Evolutionary conservation across 2,113 vertebrate genomes (phyloP).

Genomic region (Stictonetta naevosa): DNA sequence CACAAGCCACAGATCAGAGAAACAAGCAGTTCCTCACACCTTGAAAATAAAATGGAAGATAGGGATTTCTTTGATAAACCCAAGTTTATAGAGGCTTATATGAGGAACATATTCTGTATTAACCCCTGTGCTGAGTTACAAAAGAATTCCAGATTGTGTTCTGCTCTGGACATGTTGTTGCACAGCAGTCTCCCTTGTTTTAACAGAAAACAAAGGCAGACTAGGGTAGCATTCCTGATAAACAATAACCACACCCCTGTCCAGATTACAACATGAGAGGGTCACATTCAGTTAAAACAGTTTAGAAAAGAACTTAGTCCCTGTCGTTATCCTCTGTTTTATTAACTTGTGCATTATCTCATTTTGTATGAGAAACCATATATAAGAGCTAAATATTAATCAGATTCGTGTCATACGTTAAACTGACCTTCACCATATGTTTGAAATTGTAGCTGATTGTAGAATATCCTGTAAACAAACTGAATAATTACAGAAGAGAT

Average conservation of each 20-base stretch:
- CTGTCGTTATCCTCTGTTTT: not conserved
- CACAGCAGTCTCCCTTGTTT: not conserved
- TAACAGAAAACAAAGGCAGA: not conserved
- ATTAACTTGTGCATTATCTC: not conserved
- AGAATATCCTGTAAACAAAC: not conserved
- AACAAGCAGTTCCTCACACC: not conserved
- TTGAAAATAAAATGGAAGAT: not conserved
- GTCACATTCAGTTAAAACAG: not conserved
- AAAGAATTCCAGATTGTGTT: not conserved
- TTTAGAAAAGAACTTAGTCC: not conserved
- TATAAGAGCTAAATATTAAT: not conserved
- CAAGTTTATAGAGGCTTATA: not conserved
- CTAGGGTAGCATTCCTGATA: not conserved
- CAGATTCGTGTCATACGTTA: not conserved
- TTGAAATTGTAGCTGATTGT: not conserved
- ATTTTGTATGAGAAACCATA: not conserved
- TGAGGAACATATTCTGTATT: not conserved
- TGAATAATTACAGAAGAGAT: not conserved
- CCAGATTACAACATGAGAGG: not conserved
- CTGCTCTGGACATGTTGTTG: not conserved
- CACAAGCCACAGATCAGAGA: not conserved
- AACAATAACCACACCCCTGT: not conserved
- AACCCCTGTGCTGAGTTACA: not conserved
- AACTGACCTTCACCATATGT: not conserved
- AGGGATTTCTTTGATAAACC: not conserved